These are phyloP conservation scores for Myzus persicae DNA, from an alignment of 1,140 invertebrate genomes.

Conservation along the genomic window DNA sequence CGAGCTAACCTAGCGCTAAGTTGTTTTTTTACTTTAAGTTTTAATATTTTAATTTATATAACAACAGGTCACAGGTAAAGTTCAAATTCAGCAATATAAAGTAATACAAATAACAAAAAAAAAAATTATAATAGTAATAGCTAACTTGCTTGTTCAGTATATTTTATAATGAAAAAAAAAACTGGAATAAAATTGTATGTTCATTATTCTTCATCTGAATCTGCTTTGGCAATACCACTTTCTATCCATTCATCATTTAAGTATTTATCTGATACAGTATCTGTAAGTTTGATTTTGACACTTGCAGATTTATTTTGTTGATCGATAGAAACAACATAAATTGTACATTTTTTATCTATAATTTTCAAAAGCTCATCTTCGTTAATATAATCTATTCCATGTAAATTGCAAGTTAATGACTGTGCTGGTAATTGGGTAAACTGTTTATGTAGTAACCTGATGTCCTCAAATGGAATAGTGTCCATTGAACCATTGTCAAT, in stretches of 20 bases:
- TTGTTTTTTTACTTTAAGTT: not conserved
- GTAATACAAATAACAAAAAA: not conserved
- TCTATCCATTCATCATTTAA: conserved; percentile 45
- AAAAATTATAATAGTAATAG: not conserved
- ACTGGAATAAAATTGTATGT: not conserved
- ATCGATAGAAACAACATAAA: conserved; percentile 12
- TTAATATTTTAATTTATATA: not conserved
- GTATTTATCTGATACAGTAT: conserved; percentile 26
- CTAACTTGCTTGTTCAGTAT: not conserved
- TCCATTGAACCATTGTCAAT: conserved; percentile 27
- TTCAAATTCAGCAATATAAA: not conserved
- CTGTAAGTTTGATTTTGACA: conserved; percentile 25
- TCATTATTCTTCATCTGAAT: not conserved
- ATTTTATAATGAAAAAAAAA: not conserved
- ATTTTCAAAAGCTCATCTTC: not conserved
- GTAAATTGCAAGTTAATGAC: conserved; percentile 30
- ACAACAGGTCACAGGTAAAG: not conserved
- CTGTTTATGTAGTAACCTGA: conserved; percentile 2
- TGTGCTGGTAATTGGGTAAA: conserved; percentile 46
- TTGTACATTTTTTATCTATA: not conserved
- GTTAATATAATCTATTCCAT: conserved; percentile 18
- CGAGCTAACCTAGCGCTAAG: too few species aligned
- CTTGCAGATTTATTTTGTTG: not conserved
- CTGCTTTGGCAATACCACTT: conserved; percentile 15
- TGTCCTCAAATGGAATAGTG: not conserved